Conservation (phyloP, 2,113 vertebrate genomes). For the Pavo muticus region DNA sequence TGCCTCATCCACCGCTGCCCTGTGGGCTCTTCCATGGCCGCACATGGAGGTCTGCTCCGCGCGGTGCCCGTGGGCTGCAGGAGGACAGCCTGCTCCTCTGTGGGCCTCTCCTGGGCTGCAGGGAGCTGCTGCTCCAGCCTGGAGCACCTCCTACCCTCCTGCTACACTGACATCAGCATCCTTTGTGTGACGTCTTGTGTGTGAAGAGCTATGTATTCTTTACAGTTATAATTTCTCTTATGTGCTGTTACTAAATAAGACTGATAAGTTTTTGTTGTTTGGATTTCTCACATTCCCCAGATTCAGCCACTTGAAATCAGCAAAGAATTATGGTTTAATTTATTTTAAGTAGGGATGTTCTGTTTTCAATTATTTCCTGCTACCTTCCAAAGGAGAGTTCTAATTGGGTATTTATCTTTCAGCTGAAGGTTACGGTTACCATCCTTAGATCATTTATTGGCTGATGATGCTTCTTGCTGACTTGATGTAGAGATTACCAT, state of each 20-base stretch:
- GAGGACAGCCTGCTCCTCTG: not conserved
- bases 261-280: not conserved
- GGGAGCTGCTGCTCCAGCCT: not conserved
- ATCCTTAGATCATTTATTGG: constrained; percentile 51
- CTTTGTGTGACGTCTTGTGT: not conserved
- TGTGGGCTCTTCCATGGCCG: too few relatives aligned
- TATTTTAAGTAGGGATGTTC: constrained; percentile 45
- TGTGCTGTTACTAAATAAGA: not conserved
- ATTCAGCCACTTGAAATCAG: not conserved
- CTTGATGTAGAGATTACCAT: constrained; percentile 20
- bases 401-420: constrained; percentile 50
- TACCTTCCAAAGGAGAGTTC: constrained; percentile 3
- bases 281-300: not conserved
- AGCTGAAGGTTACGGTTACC: not conserved
- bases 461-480: constrained; percentile 26
- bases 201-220: not conserved
- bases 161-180: not conserved
- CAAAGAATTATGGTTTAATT: constrained; percentile 51
- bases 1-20: too few relatives aligned
- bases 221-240: not conserved
- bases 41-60: too few relatives aligned
- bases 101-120: not conserved
- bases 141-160: not conserved
- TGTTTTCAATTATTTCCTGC: constrained; percentile 49
- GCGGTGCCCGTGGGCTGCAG: too few relatives aligned